Evolutionary conservation across 2,797 vertebrate genomes (phyloP).

Genomic region (Tokudaia muenninki): DNA sequence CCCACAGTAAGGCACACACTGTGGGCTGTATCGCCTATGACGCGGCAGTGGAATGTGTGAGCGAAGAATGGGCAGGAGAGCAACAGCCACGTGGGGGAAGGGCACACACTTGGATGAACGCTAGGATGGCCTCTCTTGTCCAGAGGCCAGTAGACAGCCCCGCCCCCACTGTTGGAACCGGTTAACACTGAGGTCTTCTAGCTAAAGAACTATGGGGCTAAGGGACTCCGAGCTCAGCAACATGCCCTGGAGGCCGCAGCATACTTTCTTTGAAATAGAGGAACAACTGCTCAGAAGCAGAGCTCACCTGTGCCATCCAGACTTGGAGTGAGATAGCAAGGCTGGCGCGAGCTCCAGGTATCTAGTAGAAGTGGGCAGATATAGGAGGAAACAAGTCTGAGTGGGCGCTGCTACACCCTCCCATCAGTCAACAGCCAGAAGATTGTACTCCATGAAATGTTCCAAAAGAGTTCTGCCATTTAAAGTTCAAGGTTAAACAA

Average conservation of each 20-base stretch:
- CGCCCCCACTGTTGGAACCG: fast-evolving
- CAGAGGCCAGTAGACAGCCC: not conserved
- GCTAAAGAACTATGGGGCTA: not conserved
- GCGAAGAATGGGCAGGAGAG: constrained; percentile 75
- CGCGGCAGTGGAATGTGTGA: constrained; percentile 67
- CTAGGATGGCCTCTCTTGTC: not conserved
- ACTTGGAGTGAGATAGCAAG: not conserved
- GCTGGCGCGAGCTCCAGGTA: not conserved
- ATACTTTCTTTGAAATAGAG: fast-evolving
- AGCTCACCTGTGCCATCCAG: not conserved
- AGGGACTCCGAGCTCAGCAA: not conserved
- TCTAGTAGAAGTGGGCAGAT: not conserved
- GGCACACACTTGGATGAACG: not conserved
- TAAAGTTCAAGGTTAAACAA: not conserved
- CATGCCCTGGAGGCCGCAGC: too few relatives aligned
- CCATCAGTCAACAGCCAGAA: not conserved
- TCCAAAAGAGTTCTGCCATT: not conserved
- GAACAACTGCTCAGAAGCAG: not conserved
- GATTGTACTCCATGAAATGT: not conserved
- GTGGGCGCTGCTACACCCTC: not conserved
- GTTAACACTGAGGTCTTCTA: not conserved
- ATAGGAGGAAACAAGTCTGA: not conserved
- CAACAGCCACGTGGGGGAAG: not conserved
- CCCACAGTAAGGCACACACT: not conserved
- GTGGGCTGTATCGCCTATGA: constrained; percentile 1